phyloP scores from a whole-genome alignment of 2,888 invertebrate genomes.

The Timema podura region DNA sequence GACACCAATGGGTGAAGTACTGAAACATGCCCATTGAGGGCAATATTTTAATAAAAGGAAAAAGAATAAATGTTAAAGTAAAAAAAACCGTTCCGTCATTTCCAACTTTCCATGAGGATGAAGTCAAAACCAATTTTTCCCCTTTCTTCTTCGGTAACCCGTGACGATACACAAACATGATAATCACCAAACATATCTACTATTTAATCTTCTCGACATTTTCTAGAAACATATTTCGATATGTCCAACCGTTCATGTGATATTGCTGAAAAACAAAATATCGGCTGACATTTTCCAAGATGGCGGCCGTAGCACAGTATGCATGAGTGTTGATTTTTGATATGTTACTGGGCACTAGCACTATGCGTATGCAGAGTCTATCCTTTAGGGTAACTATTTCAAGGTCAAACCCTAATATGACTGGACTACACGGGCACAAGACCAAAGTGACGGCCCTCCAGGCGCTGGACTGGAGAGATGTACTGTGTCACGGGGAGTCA shows the following conservation, averaged over 20 bases:
- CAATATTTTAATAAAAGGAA: too few species aligned
- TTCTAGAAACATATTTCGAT: background rate
- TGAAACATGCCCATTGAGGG: too few species aligned
- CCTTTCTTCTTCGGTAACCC: background rate
- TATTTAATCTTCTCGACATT: background rate
- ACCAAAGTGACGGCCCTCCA: too few species aligned
- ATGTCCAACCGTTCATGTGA: background rate
- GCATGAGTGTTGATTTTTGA: background rate
- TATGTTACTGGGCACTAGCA: constrained; percentile 1
- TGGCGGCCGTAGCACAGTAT: constrained; percentile 4
- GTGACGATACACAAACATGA: background rate
- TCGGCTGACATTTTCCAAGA: background rate
- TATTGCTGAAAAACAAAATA: background rate
- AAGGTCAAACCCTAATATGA: background rate
- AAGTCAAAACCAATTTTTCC: too few species aligned
- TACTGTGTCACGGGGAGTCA: too few species aligned
- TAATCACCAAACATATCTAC: background rate
- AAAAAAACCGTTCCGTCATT: too few species aligned
- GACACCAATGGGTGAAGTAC: too few species aligned
- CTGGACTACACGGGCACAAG: background rate
- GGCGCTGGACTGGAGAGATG: too few species aligned
- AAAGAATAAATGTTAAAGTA: too few species aligned
- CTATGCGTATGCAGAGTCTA: constrained; percentile 8
- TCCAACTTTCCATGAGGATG: too few species aligned
- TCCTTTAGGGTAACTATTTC: background rate